Evolutionary conservation across 1,140 invertebrate species (phyloP).

Genomic region (Philotrypesis tridentata): DNA sequence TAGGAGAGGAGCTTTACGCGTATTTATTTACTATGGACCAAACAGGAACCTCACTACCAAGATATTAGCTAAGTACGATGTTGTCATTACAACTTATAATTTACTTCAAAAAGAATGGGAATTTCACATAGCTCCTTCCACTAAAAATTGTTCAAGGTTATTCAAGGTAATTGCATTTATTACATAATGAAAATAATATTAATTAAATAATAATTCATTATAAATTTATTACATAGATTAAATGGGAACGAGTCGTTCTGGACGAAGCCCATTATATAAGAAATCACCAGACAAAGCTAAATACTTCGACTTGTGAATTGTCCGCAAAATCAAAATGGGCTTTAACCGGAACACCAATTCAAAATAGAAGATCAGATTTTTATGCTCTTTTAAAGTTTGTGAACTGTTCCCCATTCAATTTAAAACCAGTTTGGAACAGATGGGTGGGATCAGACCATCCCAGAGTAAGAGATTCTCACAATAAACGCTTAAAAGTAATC

Average conservation of each 20-base stretch:
- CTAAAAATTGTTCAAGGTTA: slow-evolving; percentile 57
- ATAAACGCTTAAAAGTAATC: slow-evolving; percentile 83
- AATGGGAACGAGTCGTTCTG: slow-evolving; percentile 90
- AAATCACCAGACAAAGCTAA: slow-evolving; percentile 87
- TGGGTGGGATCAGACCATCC: slow-evolving; percentile 85
- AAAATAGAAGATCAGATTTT: slow-evolving; percentile 93
- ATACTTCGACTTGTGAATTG: slow-evolving; percentile 81
- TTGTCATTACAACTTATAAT: slow-evolving; percentile 85
- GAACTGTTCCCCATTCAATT: slow-evolving; percentile 88
- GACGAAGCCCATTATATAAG: slow-evolving; percentile 95
- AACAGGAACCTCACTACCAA: slow-evolving; percentile 79
- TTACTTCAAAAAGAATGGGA: slow-evolving; percentile 61
- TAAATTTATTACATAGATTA: slow-evolving; percentile 65
- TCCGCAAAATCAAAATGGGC: slow-evolving; percentile 82
- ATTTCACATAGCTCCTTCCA: slow-evolving; percentile 73
- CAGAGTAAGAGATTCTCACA: slow-evolving; percentile 79
- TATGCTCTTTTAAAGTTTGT: slow-evolving; percentile 91
- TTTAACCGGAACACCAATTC: slow-evolving; percentile 95
- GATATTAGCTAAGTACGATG: slow-evolving; percentile 77
- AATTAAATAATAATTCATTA: not conserved
- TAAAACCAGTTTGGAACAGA: slow-evolving; percentile 78
- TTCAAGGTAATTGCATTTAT: slow-evolving; percentile 54
- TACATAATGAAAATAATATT: not conserved
- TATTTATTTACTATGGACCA: slow-evolving; percentile 86
- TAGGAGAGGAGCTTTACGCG: slow-evolving; percentile 76